These are phyloP conservation scores for Ormyrus pomaceus DNA, from an alignment of 2,888 invertebrate genomes.

Conservation along the genomic window DNA sequence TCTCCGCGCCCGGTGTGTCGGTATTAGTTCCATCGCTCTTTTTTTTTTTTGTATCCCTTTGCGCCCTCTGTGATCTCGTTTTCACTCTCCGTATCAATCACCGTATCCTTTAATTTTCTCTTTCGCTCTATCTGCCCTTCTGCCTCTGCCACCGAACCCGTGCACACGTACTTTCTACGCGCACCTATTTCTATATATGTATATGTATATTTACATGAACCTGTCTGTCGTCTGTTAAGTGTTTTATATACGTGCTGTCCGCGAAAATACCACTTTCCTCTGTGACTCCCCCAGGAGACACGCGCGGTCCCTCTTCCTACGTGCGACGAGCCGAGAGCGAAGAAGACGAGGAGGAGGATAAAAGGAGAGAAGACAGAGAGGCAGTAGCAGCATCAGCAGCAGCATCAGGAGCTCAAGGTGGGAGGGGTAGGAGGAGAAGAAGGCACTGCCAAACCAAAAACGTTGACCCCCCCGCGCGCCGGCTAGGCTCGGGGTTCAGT, in stretches of 20 bases:
- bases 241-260: constrained; percentile 31
- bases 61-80: constrained; percentile 37
- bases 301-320: constrained; percentile 62
- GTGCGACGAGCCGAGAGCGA: constrained; percentile 33
- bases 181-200: neutral
- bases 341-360: constrained; percentile 11
- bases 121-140: constrained; percentile 19
- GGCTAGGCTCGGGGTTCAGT: constrained; percentile 17
- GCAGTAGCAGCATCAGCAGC: constrained; percentile 27
- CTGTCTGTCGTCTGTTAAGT: constrained; percentile 19
- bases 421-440: constrained; percentile 13
- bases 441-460: constrained; percentile 52
- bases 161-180: too few relatives aligned
- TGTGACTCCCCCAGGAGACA: constrained; percentile 50
- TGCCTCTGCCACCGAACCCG: neutral
- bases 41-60: neutral
- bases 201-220: neutral
- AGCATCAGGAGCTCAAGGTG: constrained; percentile 10
- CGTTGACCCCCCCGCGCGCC: constrained; percentile 48
- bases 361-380: neutral
- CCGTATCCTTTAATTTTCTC: neutral
- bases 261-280: constrained; percentile 44
- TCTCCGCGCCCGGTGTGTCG: neutral
- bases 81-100: neutral
- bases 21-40: neutral